Conservation (phyloP, 2,888 invertebrate genomes). For the Oxycera nigricornis region DNA sequence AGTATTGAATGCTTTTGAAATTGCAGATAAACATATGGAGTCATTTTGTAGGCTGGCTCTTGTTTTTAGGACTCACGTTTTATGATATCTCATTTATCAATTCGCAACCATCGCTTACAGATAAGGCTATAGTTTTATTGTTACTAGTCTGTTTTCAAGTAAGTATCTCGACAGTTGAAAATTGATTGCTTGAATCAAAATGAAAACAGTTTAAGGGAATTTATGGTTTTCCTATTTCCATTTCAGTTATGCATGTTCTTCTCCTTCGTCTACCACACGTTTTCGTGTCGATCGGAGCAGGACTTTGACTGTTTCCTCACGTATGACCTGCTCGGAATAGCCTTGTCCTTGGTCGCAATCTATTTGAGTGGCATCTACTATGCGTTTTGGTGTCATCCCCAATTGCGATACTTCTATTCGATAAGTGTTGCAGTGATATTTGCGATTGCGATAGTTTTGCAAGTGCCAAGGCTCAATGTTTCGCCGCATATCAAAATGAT, state of each 20-base stretch:
- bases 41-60: conserved; percentile 85
- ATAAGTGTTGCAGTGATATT: conserved; percentile 83
- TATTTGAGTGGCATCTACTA: conserved; percentile 96
- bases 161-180: conserved; percentile 58
- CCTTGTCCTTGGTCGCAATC: conserved; percentile 89
- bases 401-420: conserved; percentile 81
- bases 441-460: conserved; percentile 78
- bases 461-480: conserved; percentile 76
- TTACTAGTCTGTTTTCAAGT: conserved; percentile 89
- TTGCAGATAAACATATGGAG: conserved; percentile 90
- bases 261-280: conserved; percentile 92
- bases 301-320: conserved; percentile 87
- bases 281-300: conserved; percentile 88
- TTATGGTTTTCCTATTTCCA: conserved; percentile 43
- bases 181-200: neutral
- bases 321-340: conserved; percentile 92
- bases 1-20: neutral
- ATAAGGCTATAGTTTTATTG: conserved; percentile 84
- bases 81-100: conserved; percentile 83
- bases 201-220: neutral
- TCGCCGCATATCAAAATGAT: conserved; percentile 76
- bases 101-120: conserved; percentile 78
- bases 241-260: conserved; percentile 90
- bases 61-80: conserved; percentile 83
- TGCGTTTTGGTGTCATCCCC: conserved; percentile 94